Evolutionary conservation across 2,797 vertebrate species (phyloP).

Genomic region (Loris lydekkerianus): DNA sequence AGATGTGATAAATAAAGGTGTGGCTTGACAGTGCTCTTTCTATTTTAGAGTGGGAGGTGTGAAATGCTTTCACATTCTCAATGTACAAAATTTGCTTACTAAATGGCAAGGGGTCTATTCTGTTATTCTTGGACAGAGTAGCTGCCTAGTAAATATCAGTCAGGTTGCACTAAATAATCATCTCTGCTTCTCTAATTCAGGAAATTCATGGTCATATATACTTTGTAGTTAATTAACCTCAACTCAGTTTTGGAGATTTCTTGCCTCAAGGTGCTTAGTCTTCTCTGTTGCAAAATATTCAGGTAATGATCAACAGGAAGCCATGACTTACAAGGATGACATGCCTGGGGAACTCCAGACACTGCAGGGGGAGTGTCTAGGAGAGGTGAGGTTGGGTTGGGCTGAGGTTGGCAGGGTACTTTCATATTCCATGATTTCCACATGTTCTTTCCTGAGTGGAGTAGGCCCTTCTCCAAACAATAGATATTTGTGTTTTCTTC

Average conservation of each 20-base stretch:
- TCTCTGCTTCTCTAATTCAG: slow-evolving; percentile 12
- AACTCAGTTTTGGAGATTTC: slow-evolving; percentile 64
- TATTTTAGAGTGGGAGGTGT: slow-evolving; percentile 39
- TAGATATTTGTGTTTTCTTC: neutral
- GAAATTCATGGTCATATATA: slow-evolving; percentile 22
- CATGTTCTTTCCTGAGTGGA: neutral
- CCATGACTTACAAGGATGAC: slow-evolving; percentile 44
- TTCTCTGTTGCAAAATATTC: slow-evolving; percentile 23
- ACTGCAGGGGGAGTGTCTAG: slow-evolving; percentile 51
- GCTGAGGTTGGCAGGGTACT: neutral
- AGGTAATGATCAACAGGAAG: slow-evolving; percentile 59
- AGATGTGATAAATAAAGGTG: neutral
- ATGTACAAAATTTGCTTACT: neutral
- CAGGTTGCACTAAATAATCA: neutral
- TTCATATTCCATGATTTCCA: slow-evolving; percentile 58
- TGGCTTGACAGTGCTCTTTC: slow-evolving; percentile 22
- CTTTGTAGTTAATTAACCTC: slow-evolving; percentile 48
- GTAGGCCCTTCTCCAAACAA: slow-evolving; percentile 33
- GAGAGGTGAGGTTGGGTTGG: slow-evolving; percentile 20
- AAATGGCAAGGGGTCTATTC: neutral
- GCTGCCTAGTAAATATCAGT: neutral
- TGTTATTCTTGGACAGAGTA: neutral
- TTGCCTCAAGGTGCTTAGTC: slow-evolving; percentile 48
- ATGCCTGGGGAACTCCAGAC: slow-evolving; percentile 77
- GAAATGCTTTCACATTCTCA: slow-evolving; percentile 31